Evolutionary conservation across 2,113 vertebrate genomes (phyloP).

Genomic region (Toxotes chatareus): DNA sequence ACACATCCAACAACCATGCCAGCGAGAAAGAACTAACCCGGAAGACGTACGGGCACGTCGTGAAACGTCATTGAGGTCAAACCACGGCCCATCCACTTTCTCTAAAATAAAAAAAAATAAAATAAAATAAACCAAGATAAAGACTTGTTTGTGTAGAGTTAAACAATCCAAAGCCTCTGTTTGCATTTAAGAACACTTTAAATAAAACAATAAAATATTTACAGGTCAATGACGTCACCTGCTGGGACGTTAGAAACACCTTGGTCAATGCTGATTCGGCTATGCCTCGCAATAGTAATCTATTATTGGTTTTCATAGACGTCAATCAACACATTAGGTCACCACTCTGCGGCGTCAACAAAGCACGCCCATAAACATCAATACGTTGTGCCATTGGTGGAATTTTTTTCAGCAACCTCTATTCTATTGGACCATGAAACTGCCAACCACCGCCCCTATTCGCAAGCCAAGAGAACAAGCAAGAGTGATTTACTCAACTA

Average conservation of each 20-base stretch:
- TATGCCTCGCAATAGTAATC: constrained; percentile 36
- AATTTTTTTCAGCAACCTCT: background rate
- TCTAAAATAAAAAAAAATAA: background rate
- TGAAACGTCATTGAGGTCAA: constrained; percentile 23
- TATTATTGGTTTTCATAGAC: constrained; percentile 38
- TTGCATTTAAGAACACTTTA: no score
- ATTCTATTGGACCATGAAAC: constrained; percentile 32
- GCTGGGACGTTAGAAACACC: background rate
- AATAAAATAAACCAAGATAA: background rate
- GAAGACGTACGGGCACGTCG: constrained; percentile 33
- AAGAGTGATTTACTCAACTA: constrained; percentile 20
- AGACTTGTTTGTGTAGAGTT: accelerated
- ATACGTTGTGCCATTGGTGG: constrained; percentile 38
- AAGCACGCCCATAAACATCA: constrained; percentile 1
- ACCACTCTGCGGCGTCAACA: background rate
- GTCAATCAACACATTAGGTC: constrained; percentile 33
- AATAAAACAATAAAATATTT: no score
- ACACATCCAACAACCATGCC: constrained; percentile 17
- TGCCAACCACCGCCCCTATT: constrained; percentile 49
- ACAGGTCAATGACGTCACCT: constrained; percentile 29
- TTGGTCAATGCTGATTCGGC: constrained; percentile 39
- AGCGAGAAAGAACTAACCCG: constrained; percentile 34
- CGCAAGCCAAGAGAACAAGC: constrained; percentile 34
- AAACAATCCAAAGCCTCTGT: no score
- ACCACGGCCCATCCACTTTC: background rate